Conservation (phyloP, 2,888 invertebrate species). For the Watsonalla binaria region DNA sequence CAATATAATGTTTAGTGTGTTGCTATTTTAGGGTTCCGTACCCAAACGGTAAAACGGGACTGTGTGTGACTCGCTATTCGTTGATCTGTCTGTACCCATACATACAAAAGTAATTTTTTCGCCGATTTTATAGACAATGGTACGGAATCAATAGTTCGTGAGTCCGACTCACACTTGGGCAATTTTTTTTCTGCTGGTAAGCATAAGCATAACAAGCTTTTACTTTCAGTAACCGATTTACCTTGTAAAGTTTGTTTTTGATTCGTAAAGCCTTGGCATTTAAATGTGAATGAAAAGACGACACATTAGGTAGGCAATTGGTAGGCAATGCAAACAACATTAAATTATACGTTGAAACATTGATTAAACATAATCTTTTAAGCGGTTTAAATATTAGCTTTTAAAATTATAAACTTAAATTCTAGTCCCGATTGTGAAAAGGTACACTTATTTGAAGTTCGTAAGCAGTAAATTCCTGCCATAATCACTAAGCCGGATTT, state of each 20-base stretch:
- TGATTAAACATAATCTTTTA: constrained; percentile 26
- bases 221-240: constrained; percentile 32
- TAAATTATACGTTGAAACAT: constrained; percentile 31
- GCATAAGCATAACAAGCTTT: constrained; percentile 22
- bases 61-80: no score
- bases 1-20: no score
- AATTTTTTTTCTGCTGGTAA: constrained; percentile 2
- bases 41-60: no score
- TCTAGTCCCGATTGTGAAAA: not conserved
- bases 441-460: not conserved
- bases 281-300: constrained; percentile 50
- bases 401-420: constrained; percentile 14
- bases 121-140: no score
- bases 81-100: no score
- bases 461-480: not conserved
- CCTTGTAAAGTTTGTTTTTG: constrained; percentile 37
- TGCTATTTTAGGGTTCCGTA: no score
- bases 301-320: constrained; percentile 32
- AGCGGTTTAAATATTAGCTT: constrained; percentile 24
- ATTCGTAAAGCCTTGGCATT: constrained; percentile 54
- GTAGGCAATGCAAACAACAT: constrained; percentile 30
- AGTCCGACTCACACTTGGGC: no score
- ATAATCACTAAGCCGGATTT: not conserved
- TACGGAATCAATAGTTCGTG: no score
- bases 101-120: no score